Evolutionary conservation across 1,140 invertebrate genomes (phyloP), one percentile per base, ranked within the genome.

Genomic region (Psix sp.): DNA sequence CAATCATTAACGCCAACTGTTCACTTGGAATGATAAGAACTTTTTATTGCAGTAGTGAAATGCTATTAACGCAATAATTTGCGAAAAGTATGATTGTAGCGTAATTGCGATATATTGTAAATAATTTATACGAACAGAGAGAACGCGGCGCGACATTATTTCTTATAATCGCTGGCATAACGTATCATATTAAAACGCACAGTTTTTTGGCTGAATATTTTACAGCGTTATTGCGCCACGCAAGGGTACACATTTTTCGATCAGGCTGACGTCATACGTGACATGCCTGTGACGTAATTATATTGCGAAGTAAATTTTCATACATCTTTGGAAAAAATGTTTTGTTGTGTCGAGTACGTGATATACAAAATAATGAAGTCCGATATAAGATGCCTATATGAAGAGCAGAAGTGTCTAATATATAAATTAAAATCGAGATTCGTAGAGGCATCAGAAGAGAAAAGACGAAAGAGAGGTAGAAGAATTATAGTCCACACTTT

Each of bases 1-100:
- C 72, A 74, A 68, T 74, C 65, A 74, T 74, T 74, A 68, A 74
- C 72, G 72, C 63, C 57, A 57, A 74, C 63, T 68, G 59, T 68
- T 74, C 57, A 60, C 56, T 74, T 14, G 20, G 35, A 65, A 21
- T 74, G 71, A 74, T 74, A 68, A 68, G 71, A 63, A 45, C 43
- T 74, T 68, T 74, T 74, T 63, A 59, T 59, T 57, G 51, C 49
- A 29, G 45, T 11, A 68, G 57, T 68, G 57, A 74, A 74, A 68
- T 74, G 71, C 49, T 74, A 67, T 63, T 74, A 74, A 67, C 45
- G 70, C 70, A 66, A 74, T 66, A 54, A 74, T 66, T 66, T 74
- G 62, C 62, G 20, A 66, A 73, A 74, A 66, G 36, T 45, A 56
- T 26, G 62, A 67, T 66, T 62, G 40, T 66, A 66, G 56, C 54